Conservation (phyloP, 1,140 invertebrate species). For the Fopius arisanus region DNA sequence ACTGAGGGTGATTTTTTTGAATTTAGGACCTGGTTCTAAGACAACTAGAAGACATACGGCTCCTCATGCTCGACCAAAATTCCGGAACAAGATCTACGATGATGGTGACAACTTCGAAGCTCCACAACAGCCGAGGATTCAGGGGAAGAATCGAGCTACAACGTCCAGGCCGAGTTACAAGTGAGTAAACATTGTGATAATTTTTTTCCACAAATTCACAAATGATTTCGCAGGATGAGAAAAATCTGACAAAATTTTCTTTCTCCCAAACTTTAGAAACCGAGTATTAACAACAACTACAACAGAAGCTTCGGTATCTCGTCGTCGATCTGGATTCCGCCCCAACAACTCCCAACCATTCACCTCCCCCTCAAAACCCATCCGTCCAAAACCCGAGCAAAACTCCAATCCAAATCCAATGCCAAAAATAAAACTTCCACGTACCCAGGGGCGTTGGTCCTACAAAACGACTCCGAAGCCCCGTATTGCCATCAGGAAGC, state of each 20-base stretch:
- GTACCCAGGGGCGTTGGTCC: slow-evolving; percentile 83
- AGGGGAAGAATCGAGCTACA: slow-evolving; percentile 47
- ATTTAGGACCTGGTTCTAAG: slow-evolving; percentile 37
- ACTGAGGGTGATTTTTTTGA: not conserved
- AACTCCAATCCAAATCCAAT: slow-evolving; percentile 30
- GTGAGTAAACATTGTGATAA: slow-evolving; percentile 40
- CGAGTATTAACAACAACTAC: slow-evolving; percentile 52
- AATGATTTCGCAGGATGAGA: too few species aligned
- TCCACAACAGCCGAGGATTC: slow-evolving; percentile 37
- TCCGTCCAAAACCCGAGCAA: slow-evolving; percentile 39
- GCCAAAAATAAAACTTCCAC: slow-evolving; percentile 77
- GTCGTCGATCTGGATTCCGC: slow-evolving; percentile 54
- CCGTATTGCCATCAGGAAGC: slow-evolving; percentile 80
- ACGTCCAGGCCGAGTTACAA: slow-evolving; percentile 55
- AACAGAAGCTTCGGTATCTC: slow-evolving; percentile 49
- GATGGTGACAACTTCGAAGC: slow-evolving; percentile 52
- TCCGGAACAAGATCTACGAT: slow-evolving; percentile 59
- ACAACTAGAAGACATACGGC: slow-evolving; percentile 47
- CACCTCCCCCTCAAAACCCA: slow-evolving; percentile 38
- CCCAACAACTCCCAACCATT: slow-evolving; percentile 46
- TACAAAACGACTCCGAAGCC: slow-evolving; percentile 89
- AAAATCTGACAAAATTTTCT: too few species aligned
- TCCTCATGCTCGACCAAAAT: slow-evolving; percentile 50
- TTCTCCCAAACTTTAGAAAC: slow-evolving; percentile 44
- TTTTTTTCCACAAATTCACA: too few species aligned